Evolutionary conservation across 2,113 vertebrate species (phyloP).

Genomic region (Crotophaga sulcirostris): DNA sequence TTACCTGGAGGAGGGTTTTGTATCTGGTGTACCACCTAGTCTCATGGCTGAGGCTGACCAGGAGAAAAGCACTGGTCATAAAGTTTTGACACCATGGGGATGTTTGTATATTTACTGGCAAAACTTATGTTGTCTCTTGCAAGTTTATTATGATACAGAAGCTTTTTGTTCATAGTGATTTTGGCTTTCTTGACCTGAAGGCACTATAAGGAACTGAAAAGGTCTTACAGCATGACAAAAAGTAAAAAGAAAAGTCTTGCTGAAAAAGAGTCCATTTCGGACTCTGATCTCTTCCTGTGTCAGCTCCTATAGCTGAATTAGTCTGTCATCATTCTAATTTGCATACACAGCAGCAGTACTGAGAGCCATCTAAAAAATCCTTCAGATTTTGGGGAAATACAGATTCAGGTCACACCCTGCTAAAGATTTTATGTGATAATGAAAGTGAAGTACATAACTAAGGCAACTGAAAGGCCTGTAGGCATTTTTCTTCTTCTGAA

Average conservation of each 20-base stretch:
- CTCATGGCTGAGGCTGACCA: background rate
- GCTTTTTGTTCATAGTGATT: background rate
- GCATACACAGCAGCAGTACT: background rate
- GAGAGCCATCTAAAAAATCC: background rate
- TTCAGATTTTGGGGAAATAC: background rate
- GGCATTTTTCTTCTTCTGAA: background rate
- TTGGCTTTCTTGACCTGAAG: background rate
- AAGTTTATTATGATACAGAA: background rate
- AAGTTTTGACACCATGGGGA: background rate
- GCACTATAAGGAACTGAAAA: background rate
- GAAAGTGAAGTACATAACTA: background rate
- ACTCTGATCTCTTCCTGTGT: background rate
- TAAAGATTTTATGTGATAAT: background rate
- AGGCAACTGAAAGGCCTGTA: background rate
- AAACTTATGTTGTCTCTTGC: background rate
- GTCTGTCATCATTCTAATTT: background rate
- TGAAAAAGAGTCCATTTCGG: background rate
- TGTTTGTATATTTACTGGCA: background rate
- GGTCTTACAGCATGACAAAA: background rate
- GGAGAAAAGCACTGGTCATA: background rate
- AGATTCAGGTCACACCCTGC: background rate
- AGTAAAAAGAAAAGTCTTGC: background rate
- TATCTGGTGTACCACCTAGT: background rate
- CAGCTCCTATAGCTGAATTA: background rate
- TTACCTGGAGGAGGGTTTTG: background rate